Base-by-base conservation (phyloP, 1,140 invertebrate species). In the Papilio glaucus region DNA sequence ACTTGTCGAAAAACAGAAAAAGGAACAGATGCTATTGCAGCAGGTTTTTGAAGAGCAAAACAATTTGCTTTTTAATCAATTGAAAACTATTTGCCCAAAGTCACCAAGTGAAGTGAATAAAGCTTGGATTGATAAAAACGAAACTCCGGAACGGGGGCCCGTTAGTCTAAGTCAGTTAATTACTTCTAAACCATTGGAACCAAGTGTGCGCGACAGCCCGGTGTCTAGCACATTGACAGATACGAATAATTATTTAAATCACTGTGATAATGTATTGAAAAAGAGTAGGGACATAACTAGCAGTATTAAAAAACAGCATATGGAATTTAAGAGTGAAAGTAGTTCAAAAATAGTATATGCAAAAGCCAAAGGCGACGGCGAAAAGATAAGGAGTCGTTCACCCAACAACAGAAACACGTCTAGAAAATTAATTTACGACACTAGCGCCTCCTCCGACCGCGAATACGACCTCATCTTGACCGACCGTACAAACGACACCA, bases 11-110 rank as follows among this genome's bases (percentile, higher is more conserved):
- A 94, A 94, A 41, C 95, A 95, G 77, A 93, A 94, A 70, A 92
- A 88, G 10, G 95, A 95, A 77, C 95, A 95, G 76, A 79, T 92
- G 15, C 80, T 93, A 2, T 85, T 95, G 49, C 94, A 95, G 76
- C 92, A 95, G 75, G 91, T 94, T 37, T 95, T 95, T 81, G 94
- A 95, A 71, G 94, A 94, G 49, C 95, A 95, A 76, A 95, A 95
- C 74, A 91, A 93, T 72, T 83, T 94, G 69, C 77, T 95, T 18
- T 86, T 95, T 49, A 90, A 87, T 13, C 94, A 95, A 75, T 90
- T 95, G 38, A 94, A 94, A 79, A 94, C 93, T n/a, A 91, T 93
- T 33, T 88, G 86, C 33, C 90, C 91, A 0, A 87, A 88, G 79
- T 86, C 89, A 15, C 83, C 86, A 0, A 81, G 83, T 13, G 83